Conservation (phyloP, 2,113 vertebrate species). For the Cichladusa arquata region DNA sequence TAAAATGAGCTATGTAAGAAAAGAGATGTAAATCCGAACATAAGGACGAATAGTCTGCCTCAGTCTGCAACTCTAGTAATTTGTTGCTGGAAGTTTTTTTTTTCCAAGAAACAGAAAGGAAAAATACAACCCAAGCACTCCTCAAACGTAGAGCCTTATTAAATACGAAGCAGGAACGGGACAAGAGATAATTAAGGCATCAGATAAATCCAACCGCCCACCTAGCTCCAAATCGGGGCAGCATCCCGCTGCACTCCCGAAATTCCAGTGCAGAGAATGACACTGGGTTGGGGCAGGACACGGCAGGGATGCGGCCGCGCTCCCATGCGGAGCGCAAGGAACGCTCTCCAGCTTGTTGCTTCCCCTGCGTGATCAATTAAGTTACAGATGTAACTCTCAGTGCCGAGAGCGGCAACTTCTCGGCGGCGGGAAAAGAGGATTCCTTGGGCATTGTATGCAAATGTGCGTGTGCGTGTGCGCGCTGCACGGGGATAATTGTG, state of each 20-base stretch:
- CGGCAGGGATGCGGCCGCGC: not conserved
- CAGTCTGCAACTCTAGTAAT: not conserved
- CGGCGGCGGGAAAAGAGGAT: not conserved
- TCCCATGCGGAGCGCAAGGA: not conserved
- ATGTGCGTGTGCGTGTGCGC: not conserved
- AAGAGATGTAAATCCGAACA: not conserved
- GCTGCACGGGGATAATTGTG: not conserved
- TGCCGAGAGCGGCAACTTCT: not conserved
- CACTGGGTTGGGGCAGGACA: not conserved
- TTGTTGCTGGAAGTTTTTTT: conserved; percentile 2
- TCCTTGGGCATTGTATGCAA: conserved; percentile 43
- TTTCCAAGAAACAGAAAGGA: not conserved
- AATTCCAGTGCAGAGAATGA: not conserved
- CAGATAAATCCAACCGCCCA: not conserved
- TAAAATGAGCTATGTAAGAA: not conserved
- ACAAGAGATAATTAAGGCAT: not conserved
- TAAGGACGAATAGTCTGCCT: not conserved
- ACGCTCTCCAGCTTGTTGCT: conserved; percentile 47
- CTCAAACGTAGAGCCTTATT: not conserved
- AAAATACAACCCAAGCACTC: not conserved
- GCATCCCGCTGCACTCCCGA: not conserved
- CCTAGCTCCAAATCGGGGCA: not conserved
- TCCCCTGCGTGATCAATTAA: conserved; percentile 27
- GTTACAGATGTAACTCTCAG: not conserved
- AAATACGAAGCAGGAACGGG: not conserved